These are phyloP conservation scores for Lasioglossum baleicum DNA, from an alignment of 1,140 invertebrate species.

Conservation along the genomic window DNA sequence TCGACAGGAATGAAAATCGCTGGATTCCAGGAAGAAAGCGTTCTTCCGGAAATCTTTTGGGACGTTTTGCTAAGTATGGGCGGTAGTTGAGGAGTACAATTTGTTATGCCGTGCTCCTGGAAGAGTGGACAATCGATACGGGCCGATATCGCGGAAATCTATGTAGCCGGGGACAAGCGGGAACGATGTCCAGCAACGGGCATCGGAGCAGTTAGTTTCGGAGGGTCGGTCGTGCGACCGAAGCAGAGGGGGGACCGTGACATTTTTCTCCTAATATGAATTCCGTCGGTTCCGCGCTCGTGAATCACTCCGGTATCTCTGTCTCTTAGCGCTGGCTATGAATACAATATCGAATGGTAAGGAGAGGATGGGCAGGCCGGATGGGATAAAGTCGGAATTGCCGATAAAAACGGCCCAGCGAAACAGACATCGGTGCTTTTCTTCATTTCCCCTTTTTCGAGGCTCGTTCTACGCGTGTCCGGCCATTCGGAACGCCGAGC, in stretches of 20 bases:
- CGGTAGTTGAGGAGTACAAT: neutral
- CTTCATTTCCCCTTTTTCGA: constrained; percentile 45
- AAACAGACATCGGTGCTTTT: constrained; percentile 45
- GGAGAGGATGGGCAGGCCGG: constrained; percentile 41
- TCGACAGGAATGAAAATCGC: neutral
- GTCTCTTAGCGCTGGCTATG: constrained; percentile 66
- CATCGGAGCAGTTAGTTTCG: constrained; percentile 36
- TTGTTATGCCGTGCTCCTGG: constrained; percentile 10
- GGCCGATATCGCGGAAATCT: constrained; percentile 32
- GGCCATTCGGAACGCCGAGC: neutral
- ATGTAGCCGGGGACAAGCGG: constrained; percentile 1
- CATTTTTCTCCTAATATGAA: constrained; percentile 68
- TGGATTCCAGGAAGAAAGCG: neutral
- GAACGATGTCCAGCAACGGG: neutral
- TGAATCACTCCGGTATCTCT: constrained; percentile 67
- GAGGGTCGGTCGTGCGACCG: constrained; percentile 1
- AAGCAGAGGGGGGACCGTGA: neutral
- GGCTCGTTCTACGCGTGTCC: constrained; percentile 11
- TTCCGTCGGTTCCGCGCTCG: constrained; percentile 51
- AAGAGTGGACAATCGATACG: constrained; percentile 22
- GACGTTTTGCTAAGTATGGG: neutral
- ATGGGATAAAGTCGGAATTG: constrained; percentile 56
- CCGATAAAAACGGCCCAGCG: constrained; percentile 67
- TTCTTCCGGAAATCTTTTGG: neutral
- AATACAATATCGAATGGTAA: constrained; percentile 69